Conservation (phyloP, 2,113 vertebrate genomes). For the Poecile atricapillus region DNA sequence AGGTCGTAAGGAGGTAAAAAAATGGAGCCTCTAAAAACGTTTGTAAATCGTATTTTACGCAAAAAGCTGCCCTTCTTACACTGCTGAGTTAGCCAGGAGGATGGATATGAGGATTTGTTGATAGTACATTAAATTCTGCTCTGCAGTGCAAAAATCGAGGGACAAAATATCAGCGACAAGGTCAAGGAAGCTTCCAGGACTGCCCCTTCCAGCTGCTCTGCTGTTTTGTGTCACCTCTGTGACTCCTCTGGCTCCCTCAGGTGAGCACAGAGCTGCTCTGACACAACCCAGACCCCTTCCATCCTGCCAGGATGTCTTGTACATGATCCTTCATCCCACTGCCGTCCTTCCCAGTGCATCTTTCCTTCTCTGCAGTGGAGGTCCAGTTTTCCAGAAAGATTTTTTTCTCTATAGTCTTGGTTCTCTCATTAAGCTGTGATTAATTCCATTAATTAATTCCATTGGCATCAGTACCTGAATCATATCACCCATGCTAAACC, state of each 20-base stretch:
- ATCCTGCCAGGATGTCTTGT: not conserved
- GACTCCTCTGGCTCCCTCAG: not conserved
- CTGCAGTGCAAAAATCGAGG: not conserved
- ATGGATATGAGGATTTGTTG: not conserved
- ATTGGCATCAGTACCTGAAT: not conserved
- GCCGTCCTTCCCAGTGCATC: not conserved
- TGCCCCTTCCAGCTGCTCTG: not conserved
- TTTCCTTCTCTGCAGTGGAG: not conserved
- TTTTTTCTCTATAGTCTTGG: not conserved
- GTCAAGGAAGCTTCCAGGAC: not conserved
- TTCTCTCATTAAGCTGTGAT: not conserved
- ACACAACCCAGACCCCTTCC: not conserved
- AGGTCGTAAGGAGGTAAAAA: not conserved
- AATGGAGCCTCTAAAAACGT: not conserved
- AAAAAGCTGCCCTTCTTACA: not conserved
- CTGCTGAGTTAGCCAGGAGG: not conserved
- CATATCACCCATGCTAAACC: not conserved
- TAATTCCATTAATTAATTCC: no score
- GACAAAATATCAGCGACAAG: not conserved
- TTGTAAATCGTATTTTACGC: not conserved
- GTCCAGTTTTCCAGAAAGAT: not conserved
- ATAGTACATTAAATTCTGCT: not conserved
- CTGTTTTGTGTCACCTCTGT: not conserved
- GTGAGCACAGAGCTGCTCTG: not conserved
- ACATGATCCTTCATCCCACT: accelerated